Base-by-base conservation (phyloP, 2,113 vertebrate species). In the Agapornis roseicollis region DNA sequence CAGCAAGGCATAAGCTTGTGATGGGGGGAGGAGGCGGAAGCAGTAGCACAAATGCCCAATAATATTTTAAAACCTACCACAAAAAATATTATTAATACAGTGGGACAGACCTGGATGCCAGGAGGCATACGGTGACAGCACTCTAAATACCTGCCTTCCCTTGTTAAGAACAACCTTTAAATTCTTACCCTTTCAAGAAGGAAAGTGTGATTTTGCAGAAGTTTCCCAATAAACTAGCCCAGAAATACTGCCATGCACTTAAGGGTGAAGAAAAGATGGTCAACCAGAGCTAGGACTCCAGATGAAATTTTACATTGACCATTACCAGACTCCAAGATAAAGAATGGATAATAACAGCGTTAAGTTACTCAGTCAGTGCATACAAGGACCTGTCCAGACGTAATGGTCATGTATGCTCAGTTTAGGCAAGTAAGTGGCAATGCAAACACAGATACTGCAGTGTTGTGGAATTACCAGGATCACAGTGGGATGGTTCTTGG, bases 401-500 rank as follows among this genome's bases (percentile, higher is more conserved):
- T 2, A 71, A 29, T 9, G 68, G 63, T 60, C 71, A 37, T 0
- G 4, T 16, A 28, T 19, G 44, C 58, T 73, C 27, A 10, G 88
- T 11, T 77, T 50, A n/a, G 56, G 35, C 64, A 41, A 66, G 82
- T 3, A 90, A 47, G 13, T 3, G 7, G 50, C 0, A 2, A 76
- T 41, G 79, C 47, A 23, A 64, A 29, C 1, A 0, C 28, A 91
- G 55, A 77, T 83, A 41, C 22, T 3, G 11, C 6, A 28, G 82
- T 6, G 69, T 10, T 53, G 64, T 46, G 80, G 58, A 56, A 47
- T 42, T 13, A 18, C 27, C 35, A 27, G n/a, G 55, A 64, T 37
- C 53, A 44, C 47, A 39, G 3, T 0, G 0, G 90, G 80, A 83
- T 5, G 1, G 47, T 35, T 50, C 37, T 9, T 0, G 23, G 28